Evolutionary conservation across 2,888 invertebrate genomes (phyloP).

Genomic region (Mayetiola destructor): DNA sequence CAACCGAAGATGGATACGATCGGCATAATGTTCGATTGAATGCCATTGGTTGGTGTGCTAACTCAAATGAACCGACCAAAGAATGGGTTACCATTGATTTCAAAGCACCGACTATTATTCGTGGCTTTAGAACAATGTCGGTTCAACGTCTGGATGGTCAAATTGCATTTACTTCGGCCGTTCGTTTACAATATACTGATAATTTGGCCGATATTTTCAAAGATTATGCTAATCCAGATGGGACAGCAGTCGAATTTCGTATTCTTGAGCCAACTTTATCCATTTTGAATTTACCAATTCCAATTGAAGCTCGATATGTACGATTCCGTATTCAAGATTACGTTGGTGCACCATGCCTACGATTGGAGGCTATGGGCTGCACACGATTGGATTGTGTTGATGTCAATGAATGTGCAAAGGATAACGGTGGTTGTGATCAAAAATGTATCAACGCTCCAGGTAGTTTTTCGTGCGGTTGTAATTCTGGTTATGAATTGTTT

Average conservation of each 20-base stretch:
- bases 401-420: conserved; percentile 70
- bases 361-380: conserved; percentile 85
- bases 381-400: conserved; percentile 78
- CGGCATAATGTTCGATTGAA: conserved; percentile 74
- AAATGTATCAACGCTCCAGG: conserved; percentile 85
- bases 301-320: conserved; percentile 79
- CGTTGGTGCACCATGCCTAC: conserved; percentile 74
- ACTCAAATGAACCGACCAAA: conserved; percentile 66
- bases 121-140: conserved; percentile 83
- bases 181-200: conserved; percentile 72
- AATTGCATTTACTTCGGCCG: conserved; percentile 78
- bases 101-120: conserved; percentile 72
- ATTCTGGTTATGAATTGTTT: conserved; percentile 82
- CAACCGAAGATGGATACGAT: conserved; percentile 64
- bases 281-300: conserved; percentile 75
- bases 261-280: conserved; percentile 82
- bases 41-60: conserved; percentile 76
- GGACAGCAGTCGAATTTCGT: conserved; percentile 82
- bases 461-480: conserved; percentile 75
- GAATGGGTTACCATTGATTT: conserved; percentile 83
- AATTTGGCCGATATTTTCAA: conserved; percentile 77
- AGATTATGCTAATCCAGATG: conserved; percentile 85
- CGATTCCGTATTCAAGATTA: conserved; percentile 79
- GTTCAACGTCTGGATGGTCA: conserved; percentile 69
- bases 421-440: conserved; percentile 86